Evolutionary conservation across 1,140 invertebrate genomes (phyloP).

Genomic region (Nebria ingens): DNA sequence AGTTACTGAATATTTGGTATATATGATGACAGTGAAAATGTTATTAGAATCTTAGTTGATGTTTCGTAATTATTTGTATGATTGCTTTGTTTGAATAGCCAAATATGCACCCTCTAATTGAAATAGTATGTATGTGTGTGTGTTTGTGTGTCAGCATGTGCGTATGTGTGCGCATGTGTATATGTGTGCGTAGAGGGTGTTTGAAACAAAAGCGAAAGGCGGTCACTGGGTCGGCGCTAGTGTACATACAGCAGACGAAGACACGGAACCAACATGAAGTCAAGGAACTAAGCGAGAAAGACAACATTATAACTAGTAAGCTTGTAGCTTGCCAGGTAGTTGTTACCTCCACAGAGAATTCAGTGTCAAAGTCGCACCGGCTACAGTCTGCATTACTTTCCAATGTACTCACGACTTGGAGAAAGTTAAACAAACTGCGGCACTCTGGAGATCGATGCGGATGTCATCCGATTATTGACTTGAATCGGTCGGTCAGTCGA

Average conservation of each 20-base stretch:
- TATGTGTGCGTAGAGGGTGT: background rate
- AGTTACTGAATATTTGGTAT: no score
- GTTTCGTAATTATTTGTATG: no score
- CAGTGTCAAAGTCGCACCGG: background rate
- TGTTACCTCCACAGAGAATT: background rate
- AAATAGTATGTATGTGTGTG: no score
- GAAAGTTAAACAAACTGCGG: conserved; percentile 14
- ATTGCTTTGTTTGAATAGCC: no score
- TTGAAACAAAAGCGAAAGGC: conserved; percentile 9
- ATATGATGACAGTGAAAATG: no score
- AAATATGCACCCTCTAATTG: no score
- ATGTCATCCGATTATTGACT: conserved; percentile 2
- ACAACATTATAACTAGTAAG: background rate
- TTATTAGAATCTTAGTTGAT: no score
- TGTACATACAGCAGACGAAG: background rate
- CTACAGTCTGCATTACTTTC: conserved; percentile 17
- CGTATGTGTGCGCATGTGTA: background rate
- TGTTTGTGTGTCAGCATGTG: no score
- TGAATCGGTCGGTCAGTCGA: background rate
- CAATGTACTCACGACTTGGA: conserved; percentile 15
- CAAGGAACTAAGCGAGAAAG: background rate
- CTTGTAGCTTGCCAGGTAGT: no score
- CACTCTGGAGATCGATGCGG: conserved; percentile 17
- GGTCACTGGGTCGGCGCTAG: background rate
- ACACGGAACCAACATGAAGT: background rate